Evolutionary conservation across 2,888 invertebrate species (phyloP), one percentile per base, ranked within the genome.

Genomic region (Trichogramma dendrolimi): DNA sequence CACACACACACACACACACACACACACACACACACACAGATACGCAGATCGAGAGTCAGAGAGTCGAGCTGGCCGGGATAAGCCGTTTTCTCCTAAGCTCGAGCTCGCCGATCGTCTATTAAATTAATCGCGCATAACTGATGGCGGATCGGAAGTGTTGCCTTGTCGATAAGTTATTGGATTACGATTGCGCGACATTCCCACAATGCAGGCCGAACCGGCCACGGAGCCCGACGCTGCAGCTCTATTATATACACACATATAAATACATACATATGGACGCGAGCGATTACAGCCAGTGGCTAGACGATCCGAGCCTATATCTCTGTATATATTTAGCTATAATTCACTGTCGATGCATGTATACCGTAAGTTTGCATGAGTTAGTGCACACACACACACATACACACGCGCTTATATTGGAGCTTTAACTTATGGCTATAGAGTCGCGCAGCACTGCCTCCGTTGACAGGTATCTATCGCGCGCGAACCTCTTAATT

Each of bases 391-490:
- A 27, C 27, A 27, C 27, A 27, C 27, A 27, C 27, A 27, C 27
- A 27, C 27, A 14, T 14, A 27, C 27, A 27, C 27, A 27, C 51
- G 40, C 54, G 42, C 27, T 38, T 27, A 38, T 38, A 52, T 7
- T 14, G 47, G 27, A 66, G 60, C 60, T 67, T 68, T 69, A 71
- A 71, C 66, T 72, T 69, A 71, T 69, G 68, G 60, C n/a, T 47
- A 47, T 11, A 47, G 27, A 27, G 27, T 27, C 27, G 27, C 8
- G 61, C 62, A 65, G 66, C 44, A 65, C 63, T 64, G 69, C 66
- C 62, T 64, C 64, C 65, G 71, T 73, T 73, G 74, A 75, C 74
- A 71, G 71, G 71, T 72, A 70, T 75, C 73, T 72, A 76, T 76
- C 73, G 70, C 46, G 46, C 43, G 47, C 6, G 39, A 42, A 39